phyloP scores from a whole-genome alignment of 2,888 invertebrate species.

The Cerastis rubricosa region DNA sequence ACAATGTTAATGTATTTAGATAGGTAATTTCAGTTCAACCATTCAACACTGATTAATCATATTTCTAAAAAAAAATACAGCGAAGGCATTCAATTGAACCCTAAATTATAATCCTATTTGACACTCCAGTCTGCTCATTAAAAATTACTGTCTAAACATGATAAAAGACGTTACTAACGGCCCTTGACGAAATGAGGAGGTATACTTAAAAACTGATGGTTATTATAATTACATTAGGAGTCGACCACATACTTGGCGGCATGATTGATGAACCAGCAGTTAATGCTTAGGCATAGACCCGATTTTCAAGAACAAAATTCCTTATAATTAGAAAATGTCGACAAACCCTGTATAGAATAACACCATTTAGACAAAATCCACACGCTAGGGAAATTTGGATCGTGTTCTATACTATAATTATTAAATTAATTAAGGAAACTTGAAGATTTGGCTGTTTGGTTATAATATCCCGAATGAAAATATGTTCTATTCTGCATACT shows the following conservation, averaged over 20 bases:
- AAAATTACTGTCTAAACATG: slow-evolving; percentile 40
- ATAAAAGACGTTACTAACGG: slow-evolving; percentile 35
- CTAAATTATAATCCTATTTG: slow-evolving; percentile 5
- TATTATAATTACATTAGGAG: slow-evolving; percentile 63
- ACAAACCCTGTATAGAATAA: slow-evolving; percentile 1
- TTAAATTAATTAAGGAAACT: slow-evolving; percentile 71
- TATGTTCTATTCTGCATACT: slow-evolving; percentile 6
- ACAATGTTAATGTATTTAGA: neutral
- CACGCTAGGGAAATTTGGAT: slow-evolving; percentile 67
- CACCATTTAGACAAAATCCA: slow-evolving; percentile 53
- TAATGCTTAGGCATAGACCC: slow-evolving; percentile 36
- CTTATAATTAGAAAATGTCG: slow-evolving; percentile 24
- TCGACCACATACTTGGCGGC: slow-evolving; percentile 37
- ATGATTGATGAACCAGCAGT: slow-evolving; percentile 58
- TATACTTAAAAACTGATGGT: slow-evolving; percentile 55
- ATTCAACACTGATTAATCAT: slow-evolving; percentile 2
- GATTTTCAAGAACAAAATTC: slow-evolving; percentile 32
- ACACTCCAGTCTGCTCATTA: neutral
- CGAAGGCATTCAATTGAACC: neutral
- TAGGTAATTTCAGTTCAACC: neutral
- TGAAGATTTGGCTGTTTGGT: slow-evolving; percentile 55
- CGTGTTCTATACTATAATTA: slow-evolving; percentile 62
- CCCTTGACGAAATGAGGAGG: slow-evolving; percentile 41
- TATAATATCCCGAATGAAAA: slow-evolving; percentile 37
- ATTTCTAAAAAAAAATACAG: neutral